Percentiles rank a stretch among this genome's conserved stretches.
phyloP scores from a whole-genome alignment of 1,140 invertebrate species.

The Drosophila cardini region DNA sequence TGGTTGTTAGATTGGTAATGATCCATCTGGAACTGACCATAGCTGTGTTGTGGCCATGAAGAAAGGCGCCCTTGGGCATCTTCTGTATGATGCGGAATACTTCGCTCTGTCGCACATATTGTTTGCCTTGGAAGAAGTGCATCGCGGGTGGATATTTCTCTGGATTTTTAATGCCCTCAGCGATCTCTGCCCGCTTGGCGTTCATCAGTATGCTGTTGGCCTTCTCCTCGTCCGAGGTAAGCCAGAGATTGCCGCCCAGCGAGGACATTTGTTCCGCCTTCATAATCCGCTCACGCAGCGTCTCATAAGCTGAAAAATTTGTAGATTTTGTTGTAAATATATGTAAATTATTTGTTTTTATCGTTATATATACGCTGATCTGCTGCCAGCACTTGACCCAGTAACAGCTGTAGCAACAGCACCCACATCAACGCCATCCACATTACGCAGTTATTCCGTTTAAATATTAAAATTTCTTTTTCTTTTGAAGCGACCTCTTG shows the following conservation, averaged over 20 bases:
- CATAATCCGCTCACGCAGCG: slow-evolving; percentile 75
- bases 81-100: slow-evolving; percentile 89
- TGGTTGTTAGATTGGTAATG: slow-evolving; percentile 88
- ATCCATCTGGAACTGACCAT: slow-evolving; percentile 89
- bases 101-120: slow-evolving; percentile 87
- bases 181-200: slow-evolving; percentile 75
- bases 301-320: slow-evolving; percentile 64
- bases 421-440: slow-evolving; percentile 2
- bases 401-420: slow-evolving; percentile 9
- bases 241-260: slow-evolving; percentile 74
- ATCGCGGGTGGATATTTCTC: slow-evolving; percentile 86
- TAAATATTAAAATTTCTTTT: slow-evolving; percentile 22
- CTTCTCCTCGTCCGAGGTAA: slow-evolving; percentile 76
- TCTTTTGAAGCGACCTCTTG: not conserved
- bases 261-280: slow-evolving; percentile 70
- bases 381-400: slow-evolving; percentile 26
- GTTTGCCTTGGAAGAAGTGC: slow-evolving; percentile 89
- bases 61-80: slow-evolving; percentile 90
- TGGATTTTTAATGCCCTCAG: slow-evolving; percentile 74
- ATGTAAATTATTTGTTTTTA: not conserved
- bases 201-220: slow-evolving; percentile 81
- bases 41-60: slow-evolving; percentile 90
- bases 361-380: slow-evolving; percentile 60
- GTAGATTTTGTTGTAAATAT: too few relatives aligned
- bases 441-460: slow-evolving; percentile 37